Percentiles rank a stretch among this genome's conserved stretches.
Evolutionary conservation across 2,797 vertebrate genomes (phyloP).

Genomic region (Galagoides demidoff): DNA sequence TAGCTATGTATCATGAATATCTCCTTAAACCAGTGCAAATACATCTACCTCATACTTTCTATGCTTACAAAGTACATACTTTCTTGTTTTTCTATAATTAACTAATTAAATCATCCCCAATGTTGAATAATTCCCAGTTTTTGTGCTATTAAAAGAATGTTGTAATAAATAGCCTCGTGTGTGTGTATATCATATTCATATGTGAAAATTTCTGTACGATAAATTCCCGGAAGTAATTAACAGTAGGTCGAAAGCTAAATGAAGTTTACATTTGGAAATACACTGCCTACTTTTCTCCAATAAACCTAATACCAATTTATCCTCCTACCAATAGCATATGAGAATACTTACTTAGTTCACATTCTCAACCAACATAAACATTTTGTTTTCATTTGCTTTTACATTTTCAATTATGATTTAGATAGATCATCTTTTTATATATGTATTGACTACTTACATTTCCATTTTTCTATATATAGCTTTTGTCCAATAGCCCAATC

Average conservation of each 20-base stretch:
- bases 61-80: background rate
- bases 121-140: background rate
- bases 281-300: conserved; percentile 2
- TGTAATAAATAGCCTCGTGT: background rate
- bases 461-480: background rate
- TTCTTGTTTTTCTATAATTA: background rate
- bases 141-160: background rate
- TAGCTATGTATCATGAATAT: background rate
- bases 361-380: background rate
- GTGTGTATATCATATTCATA: background rate
- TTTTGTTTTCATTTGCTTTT: conserved; percentile 36
- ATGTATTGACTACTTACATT: conserved; percentile 10
- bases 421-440: background rate
- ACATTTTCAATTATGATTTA: conserved; percentile 16
- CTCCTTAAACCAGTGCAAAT: background rate
- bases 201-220: background rate
- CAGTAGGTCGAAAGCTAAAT: conserved; percentile 14
- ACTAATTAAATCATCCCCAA: background rate
- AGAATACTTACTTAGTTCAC: background rate
- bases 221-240: conserved; percentile 27
- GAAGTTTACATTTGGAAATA: conserved; percentile 42
- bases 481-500: conserved; percentile 42
- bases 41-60: background rate
- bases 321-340: background rate
- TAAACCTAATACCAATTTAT: conserved; percentile 30